Base-by-base conservation (phyloP, 2,113 vertebrate species). In the Oncorhynchus mykiss region DNA sequence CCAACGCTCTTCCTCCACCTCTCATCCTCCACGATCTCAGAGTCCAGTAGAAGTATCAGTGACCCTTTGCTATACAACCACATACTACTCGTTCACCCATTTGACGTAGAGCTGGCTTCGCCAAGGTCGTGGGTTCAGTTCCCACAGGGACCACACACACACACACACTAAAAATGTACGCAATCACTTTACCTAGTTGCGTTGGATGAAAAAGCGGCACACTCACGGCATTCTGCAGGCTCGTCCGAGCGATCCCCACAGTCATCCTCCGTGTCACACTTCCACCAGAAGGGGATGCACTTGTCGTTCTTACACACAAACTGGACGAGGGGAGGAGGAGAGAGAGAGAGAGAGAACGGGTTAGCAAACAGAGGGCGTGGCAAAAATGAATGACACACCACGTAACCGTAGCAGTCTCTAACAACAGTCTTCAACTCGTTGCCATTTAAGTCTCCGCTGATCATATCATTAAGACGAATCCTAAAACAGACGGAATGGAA, bases 231-330 rank as follows among this genome's bases (percentile, higher is more conserved):
- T 75, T 98, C 95, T 0, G 92, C 91, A 0, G 97, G 97, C 85
- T 99, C 97, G 0, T 99, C 97, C 0, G 97, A 99, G 0, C 95
- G 95, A 85, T 99, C 97, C 2, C 97, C 97, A 0, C 97, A 99
- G 77, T 99, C 97, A 0, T 99, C 97, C 90, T 99, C 97, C 0
- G 97, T 99, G 93, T 99, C 97, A 78, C 97, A 99, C 89, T 98
- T 99, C 97, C 97, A 99, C 97, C 97, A 99, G 95, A 99, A 99
- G 81, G 97, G 97, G 92, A 99, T 99, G 92, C 97, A 99, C 82
- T 99, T 99, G 92, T 99, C 97, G 0, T 99, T 99, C 93, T 98
- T 98, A 87, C 97, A 99, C 71, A 99, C 97, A 85, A 98, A 99
- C 97, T 99, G 87, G 1, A 45, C 1, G n/a, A n/a, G 65, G 39